Conservation (phyloP, 2,797 vertebrate genomes). For the Pagetopsis macropterus region DNA sequence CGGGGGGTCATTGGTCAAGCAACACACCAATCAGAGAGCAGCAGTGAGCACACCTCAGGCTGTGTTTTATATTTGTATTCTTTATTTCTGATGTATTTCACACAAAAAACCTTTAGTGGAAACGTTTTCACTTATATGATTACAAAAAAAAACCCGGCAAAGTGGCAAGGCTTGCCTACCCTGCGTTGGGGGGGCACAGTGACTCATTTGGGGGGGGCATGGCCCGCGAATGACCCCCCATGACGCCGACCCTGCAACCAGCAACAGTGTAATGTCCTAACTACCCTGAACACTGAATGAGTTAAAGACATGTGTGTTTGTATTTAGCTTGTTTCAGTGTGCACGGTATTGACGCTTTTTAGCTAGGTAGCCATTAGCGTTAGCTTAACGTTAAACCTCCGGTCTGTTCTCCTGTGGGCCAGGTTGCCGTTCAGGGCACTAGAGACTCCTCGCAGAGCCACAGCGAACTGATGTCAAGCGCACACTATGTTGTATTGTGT, state of each 20-base stretch:
- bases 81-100: too few species aligned
- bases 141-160: too few species aligned
- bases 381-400: conserved; percentile 42
- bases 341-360: conserved; percentile 3
- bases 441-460: accelerated
- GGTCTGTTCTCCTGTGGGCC: neutral
- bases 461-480: accelerated
- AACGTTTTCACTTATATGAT: too few species aligned
- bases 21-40: too few species aligned
- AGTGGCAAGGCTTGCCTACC: too few species aligned
- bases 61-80: too few species aligned
- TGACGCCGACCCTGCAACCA: neutral
- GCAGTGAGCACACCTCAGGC: too few species aligned
- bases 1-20: too few species aligned
- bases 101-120: too few species aligned
- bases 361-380: conserved; percentile 53
- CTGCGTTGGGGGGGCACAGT: too few species aligned
- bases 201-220: too few species aligned
- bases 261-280: accelerated
- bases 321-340: neutral
- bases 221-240: too few species aligned
- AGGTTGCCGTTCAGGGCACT: neutral
- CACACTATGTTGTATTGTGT: neutral
- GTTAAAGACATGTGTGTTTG: neutral
- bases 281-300: neutral